A percentile compares a stretch with the other conserved stretches of the same genome.
Evolutionary conservation across 2,888 invertebrate genomes (phyloP).

Genomic region (Eupeodes luniger): DNA sequence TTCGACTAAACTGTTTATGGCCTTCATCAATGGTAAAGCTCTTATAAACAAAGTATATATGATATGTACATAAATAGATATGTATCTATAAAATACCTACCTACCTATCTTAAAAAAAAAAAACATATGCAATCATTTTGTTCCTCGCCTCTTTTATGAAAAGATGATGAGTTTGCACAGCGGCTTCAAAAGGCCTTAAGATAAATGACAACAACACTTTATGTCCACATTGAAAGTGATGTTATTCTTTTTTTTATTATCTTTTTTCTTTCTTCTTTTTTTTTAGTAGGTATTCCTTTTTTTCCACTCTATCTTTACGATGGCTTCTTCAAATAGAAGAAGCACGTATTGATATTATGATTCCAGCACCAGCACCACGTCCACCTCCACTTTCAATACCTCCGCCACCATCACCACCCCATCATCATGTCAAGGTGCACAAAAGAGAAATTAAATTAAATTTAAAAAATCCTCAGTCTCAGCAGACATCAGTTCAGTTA

Average conservation of each 20-base stretch:
- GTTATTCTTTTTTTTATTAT: conserved; percentile 23
- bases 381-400: background rate
- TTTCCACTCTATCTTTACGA: conserved; percentile 66
- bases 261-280: conserved; percentile 15
- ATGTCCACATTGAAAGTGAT: conserved; percentile 57
- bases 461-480: conserved; percentile 44
- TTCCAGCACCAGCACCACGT: conserved; percentile 16
- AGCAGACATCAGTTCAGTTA: conserved; percentile 27
- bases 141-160: conserved; percentile 41
- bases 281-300: conserved; percentile 7
- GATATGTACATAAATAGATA: background rate
- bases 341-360: conserved; percentile 50
- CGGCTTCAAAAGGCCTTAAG: conserved; percentile 57
- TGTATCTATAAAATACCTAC: background rate
- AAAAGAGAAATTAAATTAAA: conserved; percentile 72
- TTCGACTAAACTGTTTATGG: conserved; percentile 49
- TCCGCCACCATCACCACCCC: conserved; percentile 1
- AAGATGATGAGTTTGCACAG: conserved; percentile 73
- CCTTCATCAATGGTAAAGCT: conserved; percentile 56
- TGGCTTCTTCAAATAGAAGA: conserved; percentile 50
- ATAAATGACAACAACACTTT: conserved; percentile 60
- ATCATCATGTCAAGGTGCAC: conserved; percentile 68
- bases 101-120: background rate
- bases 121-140: conserved; percentile 23
- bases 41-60: background rate